Evolutionary conservation across 1,140 invertebrate genomes (phyloP).

Genomic region (Zaprionus vittiger): DNA sequence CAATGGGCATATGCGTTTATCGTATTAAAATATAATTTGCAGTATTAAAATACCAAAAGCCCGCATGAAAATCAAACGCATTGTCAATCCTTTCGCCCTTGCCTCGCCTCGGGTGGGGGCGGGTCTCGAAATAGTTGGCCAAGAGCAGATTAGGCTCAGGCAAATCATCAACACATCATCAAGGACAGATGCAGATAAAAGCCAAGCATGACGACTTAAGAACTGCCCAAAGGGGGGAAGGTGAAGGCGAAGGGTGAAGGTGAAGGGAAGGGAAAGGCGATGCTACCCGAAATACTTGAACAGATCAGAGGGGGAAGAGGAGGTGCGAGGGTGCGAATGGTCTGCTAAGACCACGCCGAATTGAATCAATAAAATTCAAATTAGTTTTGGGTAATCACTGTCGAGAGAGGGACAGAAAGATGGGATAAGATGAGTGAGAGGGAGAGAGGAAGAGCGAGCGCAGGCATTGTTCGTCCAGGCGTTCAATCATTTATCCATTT

Average conservation of each 20-base stretch:
- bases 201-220: constrained; percentile 17
- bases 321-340: constrained; percentile 16
- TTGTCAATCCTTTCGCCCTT: constrained; percentile 60
- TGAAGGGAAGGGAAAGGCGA: neutral
- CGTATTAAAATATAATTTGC: constrained; percentile 78
- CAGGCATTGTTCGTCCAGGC: constrained; percentile 31
- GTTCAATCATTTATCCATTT: constrained; percentile 80
- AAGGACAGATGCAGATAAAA: constrained; percentile 54
- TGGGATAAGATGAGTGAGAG: neutral
- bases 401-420: neutral
- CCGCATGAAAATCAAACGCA: constrained; percentile 47
- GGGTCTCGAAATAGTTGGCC: constrained; percentile 5
- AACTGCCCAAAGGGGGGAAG: neutral
- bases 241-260: too few relatives aligned
- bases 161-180: constrained; percentile 56
- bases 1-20: constrained; percentile 74
- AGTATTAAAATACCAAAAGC: constrained; percentile 43
- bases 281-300: too few relatives aligned
- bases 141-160: constrained; percentile 42
- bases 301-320: neutral
- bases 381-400: constrained; percentile 80
- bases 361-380: constrained; percentile 82
- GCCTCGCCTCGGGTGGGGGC: neutral
- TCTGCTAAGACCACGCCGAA: constrained; percentile 52
- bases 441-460: neutral